A percentile compares a stretch with the other conserved stretches of the same genome.
These are phyloP conservation scores for Eupithecia vulgata DNA, from an alignment of 2,888 invertebrate genomes.

Conservation along the genomic window DNA sequence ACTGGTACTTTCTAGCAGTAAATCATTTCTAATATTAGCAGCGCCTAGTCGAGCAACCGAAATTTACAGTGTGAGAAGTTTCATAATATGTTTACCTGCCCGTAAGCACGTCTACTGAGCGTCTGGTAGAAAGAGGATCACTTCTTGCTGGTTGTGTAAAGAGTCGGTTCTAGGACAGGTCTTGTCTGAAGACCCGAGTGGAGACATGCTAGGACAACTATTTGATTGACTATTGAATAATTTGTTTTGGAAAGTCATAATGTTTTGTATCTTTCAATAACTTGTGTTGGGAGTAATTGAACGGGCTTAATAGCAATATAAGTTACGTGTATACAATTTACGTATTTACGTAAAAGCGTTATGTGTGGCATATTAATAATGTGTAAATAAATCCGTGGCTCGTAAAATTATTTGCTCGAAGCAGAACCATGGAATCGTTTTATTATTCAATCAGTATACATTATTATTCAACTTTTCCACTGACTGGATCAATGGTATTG, in stretches of 20 bases:
- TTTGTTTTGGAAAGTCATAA: not conserved
- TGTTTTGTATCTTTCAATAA: not conserved
- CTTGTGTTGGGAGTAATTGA: not conserved
- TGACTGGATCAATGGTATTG: conserved; percentile 49
- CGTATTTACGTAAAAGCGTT: not conserved
- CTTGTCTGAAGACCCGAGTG: not conserved
- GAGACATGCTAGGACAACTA: not conserved
- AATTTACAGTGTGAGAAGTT: conserved; percentile 5
- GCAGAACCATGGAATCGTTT: conserved; percentile 25
- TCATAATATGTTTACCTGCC: conserved; percentile 16
- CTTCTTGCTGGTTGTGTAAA: not conserved
- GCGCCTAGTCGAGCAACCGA: conserved; percentile 18
- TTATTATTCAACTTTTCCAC: conserved; percentile 49
- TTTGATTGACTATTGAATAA: not conserved
- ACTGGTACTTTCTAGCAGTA: conserved; percentile 34
- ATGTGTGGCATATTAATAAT: conserved; percentile 13
- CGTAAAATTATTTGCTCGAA: conserved; percentile 33
- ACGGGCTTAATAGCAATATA: not conserved
- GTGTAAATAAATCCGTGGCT: conserved; percentile 27
- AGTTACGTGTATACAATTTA: not conserved
- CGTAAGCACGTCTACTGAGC: conserved; percentile 1
- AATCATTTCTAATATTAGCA: conserved; percentile 32
- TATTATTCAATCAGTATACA: conserved; percentile 43
- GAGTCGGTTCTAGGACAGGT: not conserved
- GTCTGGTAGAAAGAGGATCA: conserved; percentile 1